phyloP scores from a whole-genome alignment of 2,888 invertebrate species.

The Drosophila algonquin region DNA sequence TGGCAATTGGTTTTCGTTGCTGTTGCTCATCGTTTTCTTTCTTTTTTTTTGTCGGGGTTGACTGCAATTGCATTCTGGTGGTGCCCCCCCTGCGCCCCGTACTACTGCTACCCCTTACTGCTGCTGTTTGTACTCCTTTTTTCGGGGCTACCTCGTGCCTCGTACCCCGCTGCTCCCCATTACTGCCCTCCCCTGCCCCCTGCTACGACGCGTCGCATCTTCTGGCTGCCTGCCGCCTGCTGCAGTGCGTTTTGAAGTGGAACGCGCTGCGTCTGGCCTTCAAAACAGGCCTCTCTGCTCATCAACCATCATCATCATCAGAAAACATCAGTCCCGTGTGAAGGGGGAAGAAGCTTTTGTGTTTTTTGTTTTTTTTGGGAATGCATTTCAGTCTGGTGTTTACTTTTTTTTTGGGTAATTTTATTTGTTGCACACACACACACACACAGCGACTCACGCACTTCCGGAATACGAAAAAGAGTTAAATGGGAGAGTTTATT shows the following conservation, averaged over 20 bases:
- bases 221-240: slow-evolving; percentile 6
- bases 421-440: slow-evolving; percentile 44
- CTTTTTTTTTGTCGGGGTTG: slow-evolving; percentile 68
- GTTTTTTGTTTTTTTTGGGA: slow-evolving; percentile 30
- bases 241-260: slow-evolving; percentile 77
- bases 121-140: slow-evolving; percentile 12
- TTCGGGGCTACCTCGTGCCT: background rate
- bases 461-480: slow-evolving; percentile 64
- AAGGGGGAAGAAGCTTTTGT: slow-evolving; percentile 27
- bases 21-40: slow-evolving; percentile 4
- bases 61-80: slow-evolving; percentile 66
- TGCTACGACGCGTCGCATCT: background rate
- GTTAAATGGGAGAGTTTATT: slow-evolving; percentile 70
- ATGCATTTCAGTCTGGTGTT: slow-evolving; percentile 36
- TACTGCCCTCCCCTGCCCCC: background rate
- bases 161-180: background rate
- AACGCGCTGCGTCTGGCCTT: slow-evolving; percentile 55
- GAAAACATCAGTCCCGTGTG: background rate
- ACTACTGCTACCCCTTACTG: no score
- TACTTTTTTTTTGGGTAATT: slow-evolving; percentile 68
- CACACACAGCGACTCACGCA: slow-evolving; percentile 60
- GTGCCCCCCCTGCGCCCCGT: background rate
- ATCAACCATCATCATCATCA: slow-evolving; percentile 57
- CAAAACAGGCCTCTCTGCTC: slow-evolving; percentile 42
- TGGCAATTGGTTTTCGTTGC: slow-evolving; percentile 33